phyloP scores from a whole-genome alignment of 2,113 vertebrate genomes.

The Stictonetta naevosa region DNA sequence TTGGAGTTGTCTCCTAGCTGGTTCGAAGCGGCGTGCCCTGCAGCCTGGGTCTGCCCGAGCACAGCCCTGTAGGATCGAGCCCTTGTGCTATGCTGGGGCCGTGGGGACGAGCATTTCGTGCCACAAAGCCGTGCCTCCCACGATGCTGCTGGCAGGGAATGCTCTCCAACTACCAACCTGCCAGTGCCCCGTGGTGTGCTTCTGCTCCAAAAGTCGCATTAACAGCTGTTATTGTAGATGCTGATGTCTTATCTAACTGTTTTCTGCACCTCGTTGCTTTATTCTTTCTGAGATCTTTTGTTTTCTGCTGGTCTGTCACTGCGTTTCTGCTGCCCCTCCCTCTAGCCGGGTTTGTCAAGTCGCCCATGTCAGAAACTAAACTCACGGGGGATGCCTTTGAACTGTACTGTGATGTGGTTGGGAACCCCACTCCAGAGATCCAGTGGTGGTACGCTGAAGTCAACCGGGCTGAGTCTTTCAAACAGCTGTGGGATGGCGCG shows the following conservation, averaged over 20 bases:
- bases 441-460: slow-evolving; percentile 99
- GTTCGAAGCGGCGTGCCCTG: background rate
- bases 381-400: slow-evolving; percentile 99
- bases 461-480: slow-evolving; percentile 98
- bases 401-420: slow-evolving; percentile 99
- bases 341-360: slow-evolving; percentile 99
- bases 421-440: slow-evolving; percentile 98
- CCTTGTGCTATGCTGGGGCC: background rate
- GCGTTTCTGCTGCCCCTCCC: slow-evolving; percentile 85
- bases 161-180: background rate
- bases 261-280: slow-evolving; percentile 80
- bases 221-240: slow-evolving; percentile 68
- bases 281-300: slow-evolving; percentile 75
- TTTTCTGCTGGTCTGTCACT: slow-evolving; percentile 78
- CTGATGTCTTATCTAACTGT: slow-evolving; percentile 71
- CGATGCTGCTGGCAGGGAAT: background rate
- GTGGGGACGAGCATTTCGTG: background rate
- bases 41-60: background rate
- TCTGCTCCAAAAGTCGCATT: slow-evolving; percentile 63
- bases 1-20: background rate
- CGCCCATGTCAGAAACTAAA: slow-evolving; percentile 99
- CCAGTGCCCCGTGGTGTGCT: slow-evolving; percentile 30
- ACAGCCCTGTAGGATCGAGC: fast-evolving
- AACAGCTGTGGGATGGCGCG: slow-evolving; percentile 97
- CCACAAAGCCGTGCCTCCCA: background rate